Evolutionary conservation across 2,113 vertebrate species (phyloP).

Genomic region (Callipepla californica): DNA sequence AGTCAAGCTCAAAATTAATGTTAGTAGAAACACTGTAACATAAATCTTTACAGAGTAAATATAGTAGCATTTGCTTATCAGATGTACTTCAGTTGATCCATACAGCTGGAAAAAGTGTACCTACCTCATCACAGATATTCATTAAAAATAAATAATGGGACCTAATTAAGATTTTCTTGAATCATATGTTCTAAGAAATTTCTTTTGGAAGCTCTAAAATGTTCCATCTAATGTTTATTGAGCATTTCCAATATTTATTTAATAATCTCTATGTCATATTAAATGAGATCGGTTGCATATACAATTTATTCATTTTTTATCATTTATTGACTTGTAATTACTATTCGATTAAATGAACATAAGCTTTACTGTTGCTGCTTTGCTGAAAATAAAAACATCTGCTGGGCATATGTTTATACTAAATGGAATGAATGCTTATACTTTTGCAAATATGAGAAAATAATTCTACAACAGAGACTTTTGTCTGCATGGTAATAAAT

Average conservation of each 20-base stretch:
- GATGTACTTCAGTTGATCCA: slow-evolving; percentile 31
- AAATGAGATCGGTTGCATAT: not conserved
- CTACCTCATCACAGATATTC: slow-evolving; percentile 9
- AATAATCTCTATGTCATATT: slow-evolving; percentile 4
- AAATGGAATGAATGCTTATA: slow-evolving; percentile 54
- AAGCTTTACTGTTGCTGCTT: slow-evolving; percentile 64
- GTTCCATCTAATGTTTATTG: slow-evolving; percentile 1
- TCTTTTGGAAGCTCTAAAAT: slow-evolving; percentile 6
- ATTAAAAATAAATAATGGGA: slow-evolving; percentile 40
- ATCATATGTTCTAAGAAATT: not conserved
- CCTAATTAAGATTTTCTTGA: not conserved
- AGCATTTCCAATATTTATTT: not conserved
- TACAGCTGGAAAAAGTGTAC: not conserved
- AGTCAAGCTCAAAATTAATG: slow-evolving; percentile 3
- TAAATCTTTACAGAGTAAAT: not conserved
- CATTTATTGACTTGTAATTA: slow-evolving; percentile 70
- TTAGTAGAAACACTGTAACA: not conserved
- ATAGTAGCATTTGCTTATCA: slow-evolving; percentile 16
- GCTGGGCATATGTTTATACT: slow-evolving; percentile 67
- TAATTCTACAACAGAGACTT: slow-evolving; percentile 53
- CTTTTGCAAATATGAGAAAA: slow-evolving; percentile 68
- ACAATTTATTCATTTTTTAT: slow-evolving; percentile 46
- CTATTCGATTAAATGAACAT: slow-evolving; percentile 71
- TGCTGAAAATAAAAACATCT: slow-evolving; percentile 76
- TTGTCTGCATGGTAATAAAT: slow-evolving; percentile 34